Evolutionary conservation across 35 echinoderm and acorn worm species (phyloP).

Genomic region (Ophioderma brevispina): DNA sequence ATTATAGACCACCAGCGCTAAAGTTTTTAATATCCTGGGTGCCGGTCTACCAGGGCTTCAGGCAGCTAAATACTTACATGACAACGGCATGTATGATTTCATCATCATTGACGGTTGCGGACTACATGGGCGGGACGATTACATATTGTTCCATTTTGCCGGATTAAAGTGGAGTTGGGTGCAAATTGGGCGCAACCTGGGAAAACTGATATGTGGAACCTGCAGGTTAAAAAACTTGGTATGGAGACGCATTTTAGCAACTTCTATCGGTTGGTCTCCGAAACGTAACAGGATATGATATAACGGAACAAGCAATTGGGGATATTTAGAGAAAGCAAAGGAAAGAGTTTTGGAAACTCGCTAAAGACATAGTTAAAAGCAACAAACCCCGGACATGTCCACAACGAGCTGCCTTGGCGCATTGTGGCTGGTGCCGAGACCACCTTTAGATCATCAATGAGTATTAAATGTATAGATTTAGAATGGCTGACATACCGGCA

Average conservation of each 20-base stretch:
- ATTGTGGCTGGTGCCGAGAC: conserved; percentile 21
- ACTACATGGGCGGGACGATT: conserved; percentile 43
- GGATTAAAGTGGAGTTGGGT: conserved; percentile 27
- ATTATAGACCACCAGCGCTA: no score
- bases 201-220: background rate
- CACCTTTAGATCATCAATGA: conserved; percentile 34
- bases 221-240: background rate
- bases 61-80: conserved; percentile 43
- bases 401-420: conserved; percentile 20
- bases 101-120: conserved; percentile 33
- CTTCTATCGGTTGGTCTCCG: background rate
- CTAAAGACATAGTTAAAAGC: background rate
- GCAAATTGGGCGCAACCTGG: conserved; percentile 56
- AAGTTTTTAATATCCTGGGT: no score
- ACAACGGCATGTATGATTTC: conserved; percentile 47
- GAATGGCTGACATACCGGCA: conserved; percentile 37
- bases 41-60: conserved; percentile 37
- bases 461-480: conserved; percentile 29
- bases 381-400: background rate
- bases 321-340: conserved; percentile 3
- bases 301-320: background rate
- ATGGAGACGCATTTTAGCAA: conserved; percentile 7
- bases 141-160: conserved; percentile 28
- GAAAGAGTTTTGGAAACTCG: background rate
- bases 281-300: conserved; percentile 22